Conservation (phyloP, 2,888 invertebrate genomes). For the Neoascia interrupta region DNA sequence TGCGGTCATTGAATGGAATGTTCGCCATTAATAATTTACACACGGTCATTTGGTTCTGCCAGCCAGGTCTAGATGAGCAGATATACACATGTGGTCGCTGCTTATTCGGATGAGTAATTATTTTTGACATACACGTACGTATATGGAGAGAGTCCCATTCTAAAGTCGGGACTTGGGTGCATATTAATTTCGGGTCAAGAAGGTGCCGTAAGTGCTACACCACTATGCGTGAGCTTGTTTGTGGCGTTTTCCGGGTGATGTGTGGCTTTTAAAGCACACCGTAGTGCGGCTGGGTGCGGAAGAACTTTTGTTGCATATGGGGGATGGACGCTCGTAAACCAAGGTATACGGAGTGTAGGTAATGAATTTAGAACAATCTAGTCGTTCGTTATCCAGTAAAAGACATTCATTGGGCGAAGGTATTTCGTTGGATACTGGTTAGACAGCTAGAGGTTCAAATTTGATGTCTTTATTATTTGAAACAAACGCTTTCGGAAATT, state of each 20-base stretch:
- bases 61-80: constrained; percentile 42
- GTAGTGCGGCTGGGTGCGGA: no score
- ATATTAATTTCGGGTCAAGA: constrained; percentile 62
- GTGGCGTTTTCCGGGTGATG: constrained; percentile 13
- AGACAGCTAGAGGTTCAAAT: no score
- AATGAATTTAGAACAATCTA: no score
- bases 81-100: constrained; percentile 42
- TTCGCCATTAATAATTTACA: constrained; percentile 65
- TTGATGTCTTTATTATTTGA: no score
- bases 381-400: no score
- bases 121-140: constrained; percentile 28
- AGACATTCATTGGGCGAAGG: no score
- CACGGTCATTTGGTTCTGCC: constrained; percentile 56
- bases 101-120: constrained; percentile 61
- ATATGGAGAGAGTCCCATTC: not conserved
- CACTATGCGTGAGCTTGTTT: constrained; percentile 9
- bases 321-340: no score
- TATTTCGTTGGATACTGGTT: no score
- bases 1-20: constrained; percentile 66
- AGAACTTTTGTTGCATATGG: no score
- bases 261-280: no score
- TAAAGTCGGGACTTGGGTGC: constrained; percentile 13
- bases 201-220: constrained; percentile 25
- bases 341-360: no score
- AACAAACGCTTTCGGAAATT: no score